Evolutionary conservation across 2,113 vertebrate species (phyloP), one percentile per base, ranked within the genome.

Genomic region (Eurystomus gularis): DNA sequence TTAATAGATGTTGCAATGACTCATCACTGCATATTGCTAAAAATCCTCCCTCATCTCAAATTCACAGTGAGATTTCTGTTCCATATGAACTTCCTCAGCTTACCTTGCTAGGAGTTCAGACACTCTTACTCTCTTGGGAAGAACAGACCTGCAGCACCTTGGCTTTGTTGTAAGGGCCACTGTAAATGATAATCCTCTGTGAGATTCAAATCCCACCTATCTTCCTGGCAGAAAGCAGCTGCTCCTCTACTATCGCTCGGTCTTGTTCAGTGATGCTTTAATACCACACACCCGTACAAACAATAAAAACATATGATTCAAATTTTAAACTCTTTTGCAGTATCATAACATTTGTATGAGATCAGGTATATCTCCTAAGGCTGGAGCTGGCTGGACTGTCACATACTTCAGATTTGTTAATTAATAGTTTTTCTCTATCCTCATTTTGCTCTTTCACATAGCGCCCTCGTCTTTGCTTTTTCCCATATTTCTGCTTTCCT

Each of bases 1-100:
- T 97, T 96, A 96, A 97, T 97, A 97, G 96, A 96, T 90, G 51
- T 61, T 73, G 84, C 85, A 82, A 73, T 94, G 91, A 97, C 92
- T 96, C 90, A 96, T 96, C 91, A 96, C 35, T 66, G 81, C 39
- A 13, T 69, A 42, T 90, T 58, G 95, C 91, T 93, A 82, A 88
- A 95, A 94, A 83, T 91, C 77, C 64, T 88, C 80, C 52, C 80
- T 96, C 72, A 48, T 90, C 94, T 95, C 88, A 80, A 94, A 80
- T 84, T 83, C 72, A 44, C 66, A 42, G 88, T 14, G 52, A 90
- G 64, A 26, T 66, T 82, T 87, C 85, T 95, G 40, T 78, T 93
- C 65, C 66, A 51, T 42, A 69, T 82, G 55, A 23, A 70, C 71
- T 93, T 58, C 70, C 73, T 82, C 58, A 90, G 69, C 54, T 94